These are phyloP conservation scores for Calliopsis andreniformis DNA, from an alignment of 1,140 invertebrate species.

Conservation along the genomic window DNA sequence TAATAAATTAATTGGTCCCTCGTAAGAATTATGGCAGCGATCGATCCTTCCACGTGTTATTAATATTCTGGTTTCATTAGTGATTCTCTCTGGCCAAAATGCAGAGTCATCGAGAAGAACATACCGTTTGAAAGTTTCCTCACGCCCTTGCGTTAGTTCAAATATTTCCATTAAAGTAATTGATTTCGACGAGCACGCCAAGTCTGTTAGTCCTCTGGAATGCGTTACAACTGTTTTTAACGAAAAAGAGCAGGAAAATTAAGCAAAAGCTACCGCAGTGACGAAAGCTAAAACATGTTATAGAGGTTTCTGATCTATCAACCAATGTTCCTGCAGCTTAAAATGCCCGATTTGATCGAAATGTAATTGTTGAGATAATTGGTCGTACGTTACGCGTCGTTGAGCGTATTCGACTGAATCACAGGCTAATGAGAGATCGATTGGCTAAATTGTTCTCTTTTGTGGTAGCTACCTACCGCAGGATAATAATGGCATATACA, in stretches of 20 bases:
- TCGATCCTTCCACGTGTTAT: background rate
- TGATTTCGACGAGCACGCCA: constrained; percentile 4
- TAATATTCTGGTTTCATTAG: constrained; percentile 36
- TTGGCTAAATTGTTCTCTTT: background rate
- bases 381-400: background rate
- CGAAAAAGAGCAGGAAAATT: no score
- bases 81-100: background rate
- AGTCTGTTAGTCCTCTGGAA: background rate
- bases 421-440: background rate
- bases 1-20: constrained; percentile 13
- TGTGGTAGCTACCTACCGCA: no score
- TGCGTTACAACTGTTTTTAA: background rate
- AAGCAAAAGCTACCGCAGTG: no score
- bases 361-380: background rate
- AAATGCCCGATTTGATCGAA: background rate
- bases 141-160: background rate
- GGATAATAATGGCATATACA: background rate
- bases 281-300: background rate
- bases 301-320: background rate
- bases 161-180: constrained; percentile 47
- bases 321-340: background rate
- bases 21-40: constrained; percentile 18
- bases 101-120: constrained; percentile 31
- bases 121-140: background rate
- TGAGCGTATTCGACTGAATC: background rate